phyloP scores from a whole-genome alignment of 2,888 invertebrate species.

The Octonoba sinensis region DNA sequence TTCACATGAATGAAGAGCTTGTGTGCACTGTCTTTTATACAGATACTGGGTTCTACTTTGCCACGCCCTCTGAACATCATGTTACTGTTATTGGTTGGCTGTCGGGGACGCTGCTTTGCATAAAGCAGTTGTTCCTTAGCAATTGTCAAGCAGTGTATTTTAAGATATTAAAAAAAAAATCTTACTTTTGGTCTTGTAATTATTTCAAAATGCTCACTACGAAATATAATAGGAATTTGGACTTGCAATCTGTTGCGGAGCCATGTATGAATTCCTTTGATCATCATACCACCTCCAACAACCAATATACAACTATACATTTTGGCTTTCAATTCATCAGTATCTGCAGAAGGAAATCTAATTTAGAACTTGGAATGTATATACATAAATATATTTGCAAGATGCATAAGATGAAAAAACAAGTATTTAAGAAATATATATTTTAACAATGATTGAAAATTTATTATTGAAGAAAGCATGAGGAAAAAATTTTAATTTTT shows the following conservation, averaged over 20 bases:
- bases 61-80: too few relatives aligned
- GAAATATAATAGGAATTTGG: conserved; percentile 84
- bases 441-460: background rate
- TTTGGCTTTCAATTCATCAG: conserved; percentile 89
- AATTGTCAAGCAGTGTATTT: background rate
- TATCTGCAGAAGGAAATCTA: conserved; percentile 73
- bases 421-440: background rate
- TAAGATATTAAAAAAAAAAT: background rate
- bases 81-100: too few relatives aligned
- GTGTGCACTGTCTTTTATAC: too few relatives aligned
- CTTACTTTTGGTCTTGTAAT: conserved; percentile 86
- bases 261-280: conserved; percentile 87
- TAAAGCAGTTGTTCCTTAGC: too few relatives aligned
- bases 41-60: too few relatives aligned
- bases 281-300: conserved; percentile 92
- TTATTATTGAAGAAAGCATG: background rate
- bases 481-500: background rate
- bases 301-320: conserved; percentile 94
- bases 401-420: background rate
- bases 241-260: conserved; percentile 86
- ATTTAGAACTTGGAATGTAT: background rate
- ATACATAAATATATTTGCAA: background rate
- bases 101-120: too few relatives aligned
- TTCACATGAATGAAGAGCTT: too few relatives aligned
- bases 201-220: conserved; percentile 86